Conservation (phyloP, 2,888 invertebrate species). For the Catonia carolina region DNA sequence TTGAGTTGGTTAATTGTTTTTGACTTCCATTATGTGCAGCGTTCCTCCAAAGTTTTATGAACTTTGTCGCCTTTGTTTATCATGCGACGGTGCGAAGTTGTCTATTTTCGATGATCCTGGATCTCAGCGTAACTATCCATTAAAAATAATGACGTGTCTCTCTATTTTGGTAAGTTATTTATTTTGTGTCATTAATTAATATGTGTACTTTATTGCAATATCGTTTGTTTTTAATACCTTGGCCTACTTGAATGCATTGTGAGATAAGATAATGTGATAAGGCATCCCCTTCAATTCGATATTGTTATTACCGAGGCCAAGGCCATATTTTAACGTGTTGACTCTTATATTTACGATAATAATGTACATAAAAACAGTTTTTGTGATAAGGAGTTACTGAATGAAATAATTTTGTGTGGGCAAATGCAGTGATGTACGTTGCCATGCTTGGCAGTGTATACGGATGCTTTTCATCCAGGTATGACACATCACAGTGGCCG, state of each 20-base stretch:
- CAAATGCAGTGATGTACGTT: no score
- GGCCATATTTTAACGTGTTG: slow-evolving; percentile 11
- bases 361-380: no score
- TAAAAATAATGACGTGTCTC: slow-evolving; percentile 71
- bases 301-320: slow-evolving; percentile 22
- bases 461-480: no score
- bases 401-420: no score
- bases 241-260: slow-evolving; percentile 31
- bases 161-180: slow-evolving; percentile 65
- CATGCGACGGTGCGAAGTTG: slow-evolving; percentile 65
- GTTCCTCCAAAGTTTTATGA: slow-evolving; percentile 89
- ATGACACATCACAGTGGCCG: no score
- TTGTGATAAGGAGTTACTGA: no score
- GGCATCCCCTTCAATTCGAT: slow-evolving; percentile 30
- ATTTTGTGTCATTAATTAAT: slow-evolving; percentile 3
- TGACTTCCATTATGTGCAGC: slow-evolving; percentile 59
- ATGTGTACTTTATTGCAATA: not conserved
- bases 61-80: slow-evolving; percentile 91
- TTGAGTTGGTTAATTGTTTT: slow-evolving; percentile 21
- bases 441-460: no score
- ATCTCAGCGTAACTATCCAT: slow-evolving; percentile 58
- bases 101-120: slow-evolving; percentile 71
- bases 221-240: slow-evolving; percentile 31
- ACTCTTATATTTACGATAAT: no score
- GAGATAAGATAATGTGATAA: slow-evolving; percentile 36